phyloP scores from a whole-genome alignment of 2,797 vertebrate genomes.

The Chelon auratus region DNA sequence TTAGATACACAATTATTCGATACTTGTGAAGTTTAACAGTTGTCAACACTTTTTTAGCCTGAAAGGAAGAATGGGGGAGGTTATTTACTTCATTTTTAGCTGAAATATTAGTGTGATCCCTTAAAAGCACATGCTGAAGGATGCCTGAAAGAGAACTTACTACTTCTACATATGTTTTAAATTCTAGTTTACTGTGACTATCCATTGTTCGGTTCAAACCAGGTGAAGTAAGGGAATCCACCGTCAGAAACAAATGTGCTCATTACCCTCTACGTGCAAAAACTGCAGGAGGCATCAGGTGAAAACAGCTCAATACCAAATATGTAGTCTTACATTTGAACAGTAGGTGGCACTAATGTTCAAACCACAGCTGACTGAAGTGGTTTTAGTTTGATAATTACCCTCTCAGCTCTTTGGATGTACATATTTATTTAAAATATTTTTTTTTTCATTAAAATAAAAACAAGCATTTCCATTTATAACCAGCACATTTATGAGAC shows the following conservation, averaged over 20 bases:
- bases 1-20: conserved; percentile 23
- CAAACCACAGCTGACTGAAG: conserved; percentile 1
- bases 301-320: conserved; percentile 60
- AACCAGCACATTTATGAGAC: conserved; percentile 28
- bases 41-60: not conserved
- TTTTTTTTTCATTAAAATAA: conserved; percentile 21
- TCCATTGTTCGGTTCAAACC: not conserved
- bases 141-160: not conserved
- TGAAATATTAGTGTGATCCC: not conserved
- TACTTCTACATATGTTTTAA: not conserved
- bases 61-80: not conserved
- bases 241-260: conserved; percentile 1
- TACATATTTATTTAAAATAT: conserved; percentile 57
- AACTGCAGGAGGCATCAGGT: conserved; percentile 36
- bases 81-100: not conserved
- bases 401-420: conserved; percentile 20
- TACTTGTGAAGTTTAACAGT: not conserved
- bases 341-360: conserved; percentile 58
- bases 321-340: conserved; percentile 35
- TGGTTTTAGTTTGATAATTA: conserved; percentile 30
- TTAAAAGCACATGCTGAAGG: not conserved
- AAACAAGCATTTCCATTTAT: conserved; percentile 37
- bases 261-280: conserved; percentile 8
- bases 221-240: not conserved
- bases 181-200: conserved; percentile 1